Evolutionary conservation across 30 jellyfish, hydroid and myxozoan species (phyloP), one percentile per base, ranked within the genome.

Genomic region (Clytia hemisphaerica): DNA sequence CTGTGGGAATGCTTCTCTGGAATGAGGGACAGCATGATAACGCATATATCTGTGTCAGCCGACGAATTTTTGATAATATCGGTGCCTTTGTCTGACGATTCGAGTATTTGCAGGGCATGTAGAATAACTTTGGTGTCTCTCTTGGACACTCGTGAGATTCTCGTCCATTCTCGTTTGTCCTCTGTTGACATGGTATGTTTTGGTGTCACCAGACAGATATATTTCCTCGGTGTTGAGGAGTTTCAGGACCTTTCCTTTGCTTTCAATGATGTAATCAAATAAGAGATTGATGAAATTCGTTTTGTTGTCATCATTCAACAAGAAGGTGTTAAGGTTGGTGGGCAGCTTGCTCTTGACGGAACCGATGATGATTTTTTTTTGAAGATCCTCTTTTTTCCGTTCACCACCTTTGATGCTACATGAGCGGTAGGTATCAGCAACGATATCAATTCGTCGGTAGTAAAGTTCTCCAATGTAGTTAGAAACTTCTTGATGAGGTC

Each of bases 81-180:
- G 7, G 1, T 25, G 33, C 54, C 37, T 48, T n/a, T n/a, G n/a
- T 48, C 76, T 29, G 83, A 76, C 36, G 10, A 34, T 25, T 19
- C 36, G 31, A 27, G 16, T 37, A 59, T 61, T 32, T 71, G 83
- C 12, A 4, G 73, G 83, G 76, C 50, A 38, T 71, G 83, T 12
- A 48, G 76, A 37, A 71, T 36, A n/a, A 71, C 33, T 76, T 71
- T 71, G 50, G 83, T 71, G 36, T 71, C 83, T 1, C 16, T 71
- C 78, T 35, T 71, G 78, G 45, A 49, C 54, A 61, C 78, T 71
- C 37, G 62, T 3, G 1, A 51, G 61, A n/a, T n/a, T n/a, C n/a
- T n/a, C n/a, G n/a, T n/a, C n/a, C n/a, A n/a, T n/a, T n/a, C n/a
- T n/a, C n/a, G n/a, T n/a, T n/a, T n/a, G n/a, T n/a, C n/a, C n/a